phyloP scores from a whole-genome alignment of 2,888 invertebrate species.

The Dryomyza anilis region DNA sequence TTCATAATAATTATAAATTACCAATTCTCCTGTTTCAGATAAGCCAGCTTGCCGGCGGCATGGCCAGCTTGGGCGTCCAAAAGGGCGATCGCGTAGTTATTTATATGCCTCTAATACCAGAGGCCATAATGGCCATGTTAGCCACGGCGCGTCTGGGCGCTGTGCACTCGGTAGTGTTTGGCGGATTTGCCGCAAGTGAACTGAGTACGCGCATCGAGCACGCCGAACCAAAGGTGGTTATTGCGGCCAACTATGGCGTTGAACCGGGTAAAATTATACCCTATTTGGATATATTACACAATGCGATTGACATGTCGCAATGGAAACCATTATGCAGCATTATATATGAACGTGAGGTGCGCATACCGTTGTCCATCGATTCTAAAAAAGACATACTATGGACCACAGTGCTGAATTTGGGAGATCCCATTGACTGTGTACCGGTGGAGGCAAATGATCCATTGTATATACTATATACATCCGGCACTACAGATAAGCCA shows the following conservation, averaged over 20 bases:
- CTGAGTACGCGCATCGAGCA: constrained; percentile 85
- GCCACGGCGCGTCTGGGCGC: constrained; percentile 88
- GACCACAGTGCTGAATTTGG: constrained; percentile 72
- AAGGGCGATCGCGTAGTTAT: constrained; percentile 87
- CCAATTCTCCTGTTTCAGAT: constrained; percentile 36
- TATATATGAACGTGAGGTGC: constrained; percentile 77
- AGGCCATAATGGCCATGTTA: constrained; percentile 86
- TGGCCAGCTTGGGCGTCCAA: constrained; percentile 76
- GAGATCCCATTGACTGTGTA: constrained; percentile 78
- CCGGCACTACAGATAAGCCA: constrained; percentile 76
- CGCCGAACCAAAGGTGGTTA: constrained; percentile 84
- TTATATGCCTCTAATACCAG: constrained; percentile 94
- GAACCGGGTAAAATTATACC: constrained; percentile 82
- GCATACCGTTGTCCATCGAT: constrained; percentile 68
- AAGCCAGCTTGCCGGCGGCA: constrained; percentile 76
- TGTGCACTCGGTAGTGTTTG: constrained; percentile 93
- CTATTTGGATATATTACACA: constrained; percentile 59
- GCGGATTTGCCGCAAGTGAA: constrained; percentile 91
- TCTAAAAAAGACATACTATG: constrained; percentile 76
- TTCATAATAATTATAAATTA: too few species aligned
- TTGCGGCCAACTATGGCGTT: constrained; percentile 89
- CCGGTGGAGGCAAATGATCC: constrained; percentile 89
- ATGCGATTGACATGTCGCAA: constrained; percentile 73
- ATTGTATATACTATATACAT: constrained; percentile 90
- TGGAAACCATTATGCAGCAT: constrained; percentile 80